Percentiles rank a stretch among this genome's conserved stretches.
These are phyloP conservation scores for Dolomedes plantarius DNA, from an alignment of 2,888 invertebrate species.

Conservation along the genomic window DNA sequence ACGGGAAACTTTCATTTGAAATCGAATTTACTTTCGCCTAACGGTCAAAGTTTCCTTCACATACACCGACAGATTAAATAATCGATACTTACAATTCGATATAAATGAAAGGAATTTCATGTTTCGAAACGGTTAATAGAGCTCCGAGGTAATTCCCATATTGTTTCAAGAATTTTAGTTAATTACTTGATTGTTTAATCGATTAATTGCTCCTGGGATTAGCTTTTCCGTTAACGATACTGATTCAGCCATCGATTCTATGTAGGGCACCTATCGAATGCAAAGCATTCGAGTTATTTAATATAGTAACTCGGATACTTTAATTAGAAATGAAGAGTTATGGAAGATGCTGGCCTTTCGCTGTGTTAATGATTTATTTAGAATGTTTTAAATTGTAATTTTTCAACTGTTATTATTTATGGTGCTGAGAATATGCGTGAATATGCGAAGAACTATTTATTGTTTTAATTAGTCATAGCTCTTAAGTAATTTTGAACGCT, in stretches of 20 bases:
- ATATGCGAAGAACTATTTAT: background rate
- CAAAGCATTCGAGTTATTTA: slow-evolving; percentile 9
- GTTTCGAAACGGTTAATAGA: slow-evolving; percentile 25
- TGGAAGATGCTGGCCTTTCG: background rate
- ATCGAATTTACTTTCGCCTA: slow-evolving; percentile 25
- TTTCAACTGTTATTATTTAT: background rate
- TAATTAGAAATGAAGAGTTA: slow-evolving; percentile 12
- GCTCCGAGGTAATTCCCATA: slow-evolving; percentile 25
- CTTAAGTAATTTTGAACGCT: background rate
- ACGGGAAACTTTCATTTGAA: slow-evolving; percentile 22
- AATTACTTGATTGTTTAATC: slow-evolving; percentile 52
- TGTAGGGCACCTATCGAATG: background rate
- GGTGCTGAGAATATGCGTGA: background rate
- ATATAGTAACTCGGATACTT: slow-evolving; percentile 12
- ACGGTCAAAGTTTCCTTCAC: slow-evolving; percentile 4
- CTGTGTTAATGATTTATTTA: slow-evolving; percentile 9
- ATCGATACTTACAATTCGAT: slow-evolving; percentile 26
- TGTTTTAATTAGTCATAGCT: background rate
- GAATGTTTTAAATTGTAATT: background rate
- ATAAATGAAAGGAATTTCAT: slow-evolving; percentile 10
- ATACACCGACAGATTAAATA: slow-evolving; percentile 1
- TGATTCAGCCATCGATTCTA: background rate
- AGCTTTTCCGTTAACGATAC: slow-evolving; percentile 17
- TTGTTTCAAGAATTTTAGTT: slow-evolving; percentile 41
- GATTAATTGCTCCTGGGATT: slow-evolving; percentile 25